Percentiles rank a stretch among this genome's conserved stretches.
phyloP scores from a whole-genome alignment of 2,797 vertebrate species.

The Valencia hispanica region DNA sequence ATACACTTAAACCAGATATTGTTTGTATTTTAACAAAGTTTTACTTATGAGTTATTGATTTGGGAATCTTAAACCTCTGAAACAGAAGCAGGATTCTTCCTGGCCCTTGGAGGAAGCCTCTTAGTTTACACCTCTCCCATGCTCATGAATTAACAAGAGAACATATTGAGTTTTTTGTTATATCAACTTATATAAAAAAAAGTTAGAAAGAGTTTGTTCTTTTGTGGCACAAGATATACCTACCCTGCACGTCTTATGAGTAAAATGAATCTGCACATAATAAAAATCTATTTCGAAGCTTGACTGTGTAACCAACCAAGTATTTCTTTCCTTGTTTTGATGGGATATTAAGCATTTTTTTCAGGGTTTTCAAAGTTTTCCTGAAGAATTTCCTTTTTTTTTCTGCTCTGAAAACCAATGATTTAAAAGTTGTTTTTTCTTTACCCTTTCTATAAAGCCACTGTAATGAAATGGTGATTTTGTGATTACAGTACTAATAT shows the following conservation, averaged over 20 bases:
- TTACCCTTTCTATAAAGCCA: background rate
- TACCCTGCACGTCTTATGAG: background rate
- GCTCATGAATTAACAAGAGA: slow-evolving; percentile 16
- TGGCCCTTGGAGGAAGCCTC: slow-evolving; percentile 2
- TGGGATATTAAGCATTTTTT: background rate
- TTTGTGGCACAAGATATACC: background rate
- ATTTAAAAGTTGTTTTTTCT: background rate
- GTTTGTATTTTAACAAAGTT: slow-evolving; percentile 21
- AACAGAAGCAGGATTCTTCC: background rate
- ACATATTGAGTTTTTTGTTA: background rate
- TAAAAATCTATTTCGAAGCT: background rate
- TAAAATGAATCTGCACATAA: background rate
- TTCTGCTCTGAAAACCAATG: background rate
- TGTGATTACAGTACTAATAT: background rate
- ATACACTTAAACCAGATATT: background rate
- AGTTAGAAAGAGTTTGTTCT: background rate
- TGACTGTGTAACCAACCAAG: background rate
- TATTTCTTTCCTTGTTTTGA: background rate
- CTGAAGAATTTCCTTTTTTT: background rate
- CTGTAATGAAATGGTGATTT: background rate
- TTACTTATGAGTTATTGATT: slow-evolving; percentile 23
- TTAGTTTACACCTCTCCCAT: background rate
- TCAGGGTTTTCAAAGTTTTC: background rate
- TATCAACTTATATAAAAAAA: background rate
- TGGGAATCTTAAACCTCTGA: background rate